Percentiles rank a stretch among this genome's conserved stretches.
Evolutionary conservation across 2,113 vertebrate genomes (phyloP).

Genomic region (Thomomys bottae): DNA sequence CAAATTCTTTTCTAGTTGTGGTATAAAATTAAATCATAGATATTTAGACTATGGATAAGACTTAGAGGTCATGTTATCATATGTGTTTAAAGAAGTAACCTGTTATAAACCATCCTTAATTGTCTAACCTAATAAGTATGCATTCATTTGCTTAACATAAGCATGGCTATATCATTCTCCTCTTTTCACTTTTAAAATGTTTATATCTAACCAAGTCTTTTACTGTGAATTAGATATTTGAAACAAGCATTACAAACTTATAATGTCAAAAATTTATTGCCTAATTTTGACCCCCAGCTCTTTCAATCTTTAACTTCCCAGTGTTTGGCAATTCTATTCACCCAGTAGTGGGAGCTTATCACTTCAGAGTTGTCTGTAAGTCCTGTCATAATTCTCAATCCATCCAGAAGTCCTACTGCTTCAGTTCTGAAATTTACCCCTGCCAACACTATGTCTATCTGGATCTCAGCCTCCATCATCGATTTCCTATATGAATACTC

Average conservation of each 20-base stretch:
- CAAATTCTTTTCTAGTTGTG: conserved; percentile 19
- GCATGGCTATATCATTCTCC: neutral
- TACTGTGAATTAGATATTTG: neutral
- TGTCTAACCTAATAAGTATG: neutral
- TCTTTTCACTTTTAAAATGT: conserved; percentile 5
- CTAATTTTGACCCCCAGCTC: neutral
- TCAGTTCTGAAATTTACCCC: neutral
- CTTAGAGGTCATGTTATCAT: conserved; percentile 6
- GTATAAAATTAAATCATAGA: conserved; percentile 50
- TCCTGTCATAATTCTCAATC: neutral
- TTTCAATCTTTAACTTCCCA: neutral
- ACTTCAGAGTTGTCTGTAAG: neutral
- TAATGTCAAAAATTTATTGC: neutral
- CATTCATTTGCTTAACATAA: neutral
- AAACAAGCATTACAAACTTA: neutral
- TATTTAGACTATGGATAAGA: conserved; percentile 10
- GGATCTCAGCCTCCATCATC: neutral
- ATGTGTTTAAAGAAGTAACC: conserved; percentile 2
- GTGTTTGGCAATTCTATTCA: neutral
- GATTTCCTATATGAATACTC: neutral
- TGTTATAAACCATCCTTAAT: neutral
- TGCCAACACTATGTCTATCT: neutral
- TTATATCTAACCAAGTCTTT: neutral
- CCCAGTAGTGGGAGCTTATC: neutral
- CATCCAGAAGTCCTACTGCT: neutral